These are phyloP conservation scores for cattle (Bos taurus) DNA, from an alignment of 2,113 vertebrate species.

Conservation along the genomic window DNA sequence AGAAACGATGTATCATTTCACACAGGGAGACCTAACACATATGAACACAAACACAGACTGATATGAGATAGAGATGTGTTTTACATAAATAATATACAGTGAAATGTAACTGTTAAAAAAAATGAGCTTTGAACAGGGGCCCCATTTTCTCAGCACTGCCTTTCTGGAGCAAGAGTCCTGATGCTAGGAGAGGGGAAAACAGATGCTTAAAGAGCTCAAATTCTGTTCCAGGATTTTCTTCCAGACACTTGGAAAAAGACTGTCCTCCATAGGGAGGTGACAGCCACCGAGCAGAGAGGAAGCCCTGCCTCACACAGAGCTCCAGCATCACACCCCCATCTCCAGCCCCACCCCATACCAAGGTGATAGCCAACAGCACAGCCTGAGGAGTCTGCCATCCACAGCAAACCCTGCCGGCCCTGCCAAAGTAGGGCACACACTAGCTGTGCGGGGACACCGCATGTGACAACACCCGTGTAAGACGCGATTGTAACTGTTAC, in stretches of 20 bases:
- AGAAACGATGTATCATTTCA: not conserved
- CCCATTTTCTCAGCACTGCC: not conserved
- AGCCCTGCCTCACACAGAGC: not conserved
- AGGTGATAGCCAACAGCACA: not conserved
- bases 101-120: not conserved
- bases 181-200: not conserved
- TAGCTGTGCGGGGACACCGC: not conserved
- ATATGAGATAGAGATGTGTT: not conserved
- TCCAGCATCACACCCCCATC: not conserved
- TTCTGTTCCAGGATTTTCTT: not conserved
- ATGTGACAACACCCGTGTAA: rapidly evolving
- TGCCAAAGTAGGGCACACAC: not conserved
- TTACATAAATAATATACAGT: not conserved
- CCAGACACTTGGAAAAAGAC: not conserved
- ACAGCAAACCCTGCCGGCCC: not conserved
- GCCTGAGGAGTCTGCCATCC: not conserved
- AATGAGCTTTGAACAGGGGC: not conserved
- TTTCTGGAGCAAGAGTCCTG: not conserved
- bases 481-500: not conserved
- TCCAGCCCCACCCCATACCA: not conserved
- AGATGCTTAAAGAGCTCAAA: not conserved
- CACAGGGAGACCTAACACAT: not conserved
- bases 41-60: not conserved
- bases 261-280: not conserved
- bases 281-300: not conserved